These are phyloP conservation scores for Rhinolophus sinicus DNA, from an alignment of 2,113 vertebrate genomes.

Conservation along the genomic window DNA sequence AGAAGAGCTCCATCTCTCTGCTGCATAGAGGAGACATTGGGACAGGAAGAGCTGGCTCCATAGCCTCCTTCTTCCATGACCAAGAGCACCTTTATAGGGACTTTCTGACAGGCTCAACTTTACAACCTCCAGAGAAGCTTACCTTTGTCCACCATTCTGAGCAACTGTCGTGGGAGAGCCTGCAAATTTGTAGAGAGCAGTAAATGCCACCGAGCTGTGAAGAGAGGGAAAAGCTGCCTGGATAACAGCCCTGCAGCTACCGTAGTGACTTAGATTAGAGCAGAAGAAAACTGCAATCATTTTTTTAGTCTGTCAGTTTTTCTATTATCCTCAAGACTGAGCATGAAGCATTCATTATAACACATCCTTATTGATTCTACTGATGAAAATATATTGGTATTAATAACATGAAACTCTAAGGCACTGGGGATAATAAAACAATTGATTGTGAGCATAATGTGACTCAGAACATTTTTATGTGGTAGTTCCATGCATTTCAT, in stretches of 20 bases:
- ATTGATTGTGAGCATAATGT: constrained; percentile 76
- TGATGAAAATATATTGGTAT: constrained; percentile 82
- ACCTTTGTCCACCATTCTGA: not conserved
- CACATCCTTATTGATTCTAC: constrained; percentile 80
- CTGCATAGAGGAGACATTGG: not conserved
- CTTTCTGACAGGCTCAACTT: not conserved
- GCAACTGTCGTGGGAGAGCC: not conserved
- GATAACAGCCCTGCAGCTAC: not conserved
- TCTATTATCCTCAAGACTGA: constrained; percentile 77
- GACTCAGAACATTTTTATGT: constrained; percentile 79
- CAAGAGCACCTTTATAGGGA: not conserved
- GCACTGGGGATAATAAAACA: constrained; percentile 77
- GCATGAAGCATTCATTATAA: constrained; percentile 80
- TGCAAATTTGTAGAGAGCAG: not conserved
- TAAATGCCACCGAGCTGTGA: not conserved
- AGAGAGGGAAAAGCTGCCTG: not conserved
- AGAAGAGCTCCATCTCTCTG: not conserved
- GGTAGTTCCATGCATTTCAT: constrained; percentile 77
- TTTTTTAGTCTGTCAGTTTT: constrained; percentile 74
- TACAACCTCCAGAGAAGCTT: not conserved
- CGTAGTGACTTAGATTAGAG: constrained; percentile 36
- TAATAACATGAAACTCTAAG: constrained; percentile 77
- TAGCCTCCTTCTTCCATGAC: not conserved
- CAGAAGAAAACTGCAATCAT: not conserved
- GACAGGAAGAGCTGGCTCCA: not conserved